Evolutionary conservation across 2,888 invertebrate genomes (phyloP).

Genomic region (Eupeodes luniger): DNA sequence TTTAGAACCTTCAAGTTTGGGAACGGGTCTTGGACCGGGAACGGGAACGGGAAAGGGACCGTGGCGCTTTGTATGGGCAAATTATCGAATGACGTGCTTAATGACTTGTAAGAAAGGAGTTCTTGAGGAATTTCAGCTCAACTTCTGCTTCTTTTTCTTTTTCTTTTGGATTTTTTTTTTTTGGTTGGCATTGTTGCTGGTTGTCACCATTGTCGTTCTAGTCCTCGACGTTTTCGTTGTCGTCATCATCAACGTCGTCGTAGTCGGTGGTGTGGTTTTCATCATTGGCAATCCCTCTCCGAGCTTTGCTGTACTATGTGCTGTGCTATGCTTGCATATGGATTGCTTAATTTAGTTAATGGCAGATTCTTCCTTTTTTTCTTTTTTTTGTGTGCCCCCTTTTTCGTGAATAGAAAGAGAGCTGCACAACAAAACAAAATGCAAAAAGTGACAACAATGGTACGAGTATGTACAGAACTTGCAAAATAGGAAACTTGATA

Average conservation of each 20-base stretch:
- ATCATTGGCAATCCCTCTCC: slow-evolving; percentile 53
- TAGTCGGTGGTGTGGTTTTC: slow-evolving; percentile 66
- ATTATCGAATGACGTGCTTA: slow-evolving; percentile 77
- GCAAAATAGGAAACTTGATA: slow-evolving; percentile 73
- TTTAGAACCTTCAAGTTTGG: slow-evolving; percentile 62
- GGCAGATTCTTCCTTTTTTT: slow-evolving; percentile 41
- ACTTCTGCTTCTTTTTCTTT: slow-evolving; percentile 50
- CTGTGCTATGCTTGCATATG: slow-evolving; percentile 63
- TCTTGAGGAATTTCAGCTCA: slow-evolving; percentile 69
- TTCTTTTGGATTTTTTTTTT: slow-evolving; percentile 45
- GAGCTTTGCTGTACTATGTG: neutral
- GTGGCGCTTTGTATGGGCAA: slow-evolving; percentile 76
- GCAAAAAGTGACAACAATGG: slow-evolving; percentile 69
- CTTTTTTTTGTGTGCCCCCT: slow-evolving; percentile 35
- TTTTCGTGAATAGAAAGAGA: slow-evolving; percentile 48
- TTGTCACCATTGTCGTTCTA: slow-evolving; percentile 61
- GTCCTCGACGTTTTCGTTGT: slow-evolving; percentile 5
- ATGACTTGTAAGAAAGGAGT: slow-evolving; percentile 75
- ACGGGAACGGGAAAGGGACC: slow-evolving; percentile 14
- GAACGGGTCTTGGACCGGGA: neutral
- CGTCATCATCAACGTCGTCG: slow-evolving; percentile 25
- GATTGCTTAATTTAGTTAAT: slow-evolving; percentile 75
- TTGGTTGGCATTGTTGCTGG: slow-evolving; percentile 67
- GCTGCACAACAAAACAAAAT: slow-evolving; percentile 66
- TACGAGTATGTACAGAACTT: slow-evolving; percentile 23